Conservation (phyloP, 1,140 invertebrate species). For the Dreissena rostriformis region DNA sequence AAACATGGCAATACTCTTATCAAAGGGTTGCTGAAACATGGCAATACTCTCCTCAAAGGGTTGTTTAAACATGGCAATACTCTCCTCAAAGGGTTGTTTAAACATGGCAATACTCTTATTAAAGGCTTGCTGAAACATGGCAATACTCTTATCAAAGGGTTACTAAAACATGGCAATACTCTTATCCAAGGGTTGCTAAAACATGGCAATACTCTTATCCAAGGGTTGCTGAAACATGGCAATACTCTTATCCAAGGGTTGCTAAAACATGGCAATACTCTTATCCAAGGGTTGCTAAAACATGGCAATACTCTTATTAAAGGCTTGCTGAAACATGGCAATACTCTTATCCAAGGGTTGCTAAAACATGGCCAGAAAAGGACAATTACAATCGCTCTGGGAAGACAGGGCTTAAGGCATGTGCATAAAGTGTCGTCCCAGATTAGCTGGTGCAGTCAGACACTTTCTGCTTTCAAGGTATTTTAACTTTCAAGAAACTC, state of each 20-base stretch:
- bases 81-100: conserved; percentile 67
- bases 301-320: not conserved
- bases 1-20: conserved; percentile 65
- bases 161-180: conserved; percentile 60
- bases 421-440: too few species aligned
- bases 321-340: conserved; percentile 52
- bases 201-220: conserved; percentile 65
- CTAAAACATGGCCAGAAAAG: conserved; percentile 44
- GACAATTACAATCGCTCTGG: too few species aligned
- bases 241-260: too few species aligned
- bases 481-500: too few species aligned
- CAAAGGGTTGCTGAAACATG: conserved; percentile 64
- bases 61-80: conserved; percentile 53
- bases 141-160: conserved; percentile 62
- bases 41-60: not conserved
- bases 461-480: too few species aligned
- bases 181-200: too few species aligned
- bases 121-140: too few species aligned
- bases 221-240: conserved; percentile 63
- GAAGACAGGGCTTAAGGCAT: too few species aligned
- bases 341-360: conserved; percentile 62
- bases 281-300: conserved; percentile 67
- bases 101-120: conserved; percentile 29
- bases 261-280: too few species aligned
- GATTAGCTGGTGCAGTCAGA: too few species aligned